Base-by-base conservation (phyloP, 2,888 invertebrate species). In the Hesperia comma region DNA sequence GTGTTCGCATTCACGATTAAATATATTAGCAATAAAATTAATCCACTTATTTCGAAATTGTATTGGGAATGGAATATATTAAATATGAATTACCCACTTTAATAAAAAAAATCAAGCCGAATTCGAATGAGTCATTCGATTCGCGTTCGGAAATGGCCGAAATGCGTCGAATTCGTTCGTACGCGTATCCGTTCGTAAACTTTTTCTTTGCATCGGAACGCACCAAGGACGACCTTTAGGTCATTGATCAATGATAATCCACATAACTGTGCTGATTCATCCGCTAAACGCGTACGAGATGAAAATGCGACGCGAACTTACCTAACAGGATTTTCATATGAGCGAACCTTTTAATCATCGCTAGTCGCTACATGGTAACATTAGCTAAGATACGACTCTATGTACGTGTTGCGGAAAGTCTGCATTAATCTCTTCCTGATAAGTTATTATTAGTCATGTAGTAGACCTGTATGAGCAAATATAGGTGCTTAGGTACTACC, bases 151-250 rank as follows among this genome's bases (percentile, higher is more conserved):
- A 55, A 55, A 43, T 61, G 26, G 53, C 32, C 41, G 32, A 33
- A 63, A 41, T 54, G 53, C 40, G 53, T 54, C 41, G 32, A 46
- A 63, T 54, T 54, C 61, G 21, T 41, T 41, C 41, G 12, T 26
- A 54, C 40, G 6, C 12, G 12, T 26, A 46, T 63, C 62, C 62
- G 55, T 19, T n/a, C 12, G 0, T 32, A 75, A 74, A 75, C 6
- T 46, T 46, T 46, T 46, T 46, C 43, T 71, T 57, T 72, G 70
- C 69, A 74, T 69, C 66, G 74, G 74, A 71, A 73, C 71, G 68
- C 70, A 64, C 56, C 69, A 67, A 69, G 64, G 66, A 64, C 72
- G 75, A 56, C 72, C 74, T 73, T 58, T 56, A 46, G 43, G 43
- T 46, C 43, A 15, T 6, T 17, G 3, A 37, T 33, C 33, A 43